Evolutionary conservation across 2,113 vertebrate genomes (phyloP).

Genomic region (Atrichornis clamosus): DNA sequence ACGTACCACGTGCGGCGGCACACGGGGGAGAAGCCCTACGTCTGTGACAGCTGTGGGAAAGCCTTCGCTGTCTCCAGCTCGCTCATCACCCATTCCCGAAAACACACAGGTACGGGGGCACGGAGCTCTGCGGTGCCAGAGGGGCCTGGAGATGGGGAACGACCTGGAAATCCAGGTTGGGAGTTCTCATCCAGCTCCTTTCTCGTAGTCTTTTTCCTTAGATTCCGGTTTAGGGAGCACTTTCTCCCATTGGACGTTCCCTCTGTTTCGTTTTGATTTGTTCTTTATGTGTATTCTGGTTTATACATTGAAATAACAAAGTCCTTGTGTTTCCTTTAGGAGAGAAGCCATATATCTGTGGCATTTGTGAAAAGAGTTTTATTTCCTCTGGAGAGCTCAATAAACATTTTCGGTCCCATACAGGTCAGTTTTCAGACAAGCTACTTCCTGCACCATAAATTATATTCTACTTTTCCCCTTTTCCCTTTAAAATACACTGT

Average conservation of each 20-base stretch:
- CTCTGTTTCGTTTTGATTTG: background rate
- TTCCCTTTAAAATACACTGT: conserved; percentile 41
- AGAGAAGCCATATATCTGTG: conserved; percentile 88
- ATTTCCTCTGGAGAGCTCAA: conserved; percentile 93
- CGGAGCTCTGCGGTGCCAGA: fast-evolving
- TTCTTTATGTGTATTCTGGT: background rate
- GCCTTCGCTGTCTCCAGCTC: conserved; percentile 97
- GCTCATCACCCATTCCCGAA: conserved; percentile 93
- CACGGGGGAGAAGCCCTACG: conserved; percentile 96
- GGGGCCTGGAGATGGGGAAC: fast-evolving
- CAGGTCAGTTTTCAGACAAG: conserved; percentile 81
- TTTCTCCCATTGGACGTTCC: fast-evolving
- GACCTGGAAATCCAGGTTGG: fast-evolving
- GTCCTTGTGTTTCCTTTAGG: conserved; percentile 72
- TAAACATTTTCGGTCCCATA: conserved; percentile 93
- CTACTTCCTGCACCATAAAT: conserved; percentile 43
- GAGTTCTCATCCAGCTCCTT: background rate
- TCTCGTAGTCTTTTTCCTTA: background rate
- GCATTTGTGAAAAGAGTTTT: conserved; percentile 89
- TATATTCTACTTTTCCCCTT: conserved; percentile 28
- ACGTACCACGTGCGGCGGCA: conserved; percentile 96
- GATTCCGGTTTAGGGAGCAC: background rate
- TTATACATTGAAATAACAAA: background rate
- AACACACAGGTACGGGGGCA: conserved; percentile 86
- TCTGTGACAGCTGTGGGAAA: conserved; percentile 96